Base-by-base conservation (phyloP, 2,113 vertebrate genomes). In the Tetraodon nigroviridis region DNA sequence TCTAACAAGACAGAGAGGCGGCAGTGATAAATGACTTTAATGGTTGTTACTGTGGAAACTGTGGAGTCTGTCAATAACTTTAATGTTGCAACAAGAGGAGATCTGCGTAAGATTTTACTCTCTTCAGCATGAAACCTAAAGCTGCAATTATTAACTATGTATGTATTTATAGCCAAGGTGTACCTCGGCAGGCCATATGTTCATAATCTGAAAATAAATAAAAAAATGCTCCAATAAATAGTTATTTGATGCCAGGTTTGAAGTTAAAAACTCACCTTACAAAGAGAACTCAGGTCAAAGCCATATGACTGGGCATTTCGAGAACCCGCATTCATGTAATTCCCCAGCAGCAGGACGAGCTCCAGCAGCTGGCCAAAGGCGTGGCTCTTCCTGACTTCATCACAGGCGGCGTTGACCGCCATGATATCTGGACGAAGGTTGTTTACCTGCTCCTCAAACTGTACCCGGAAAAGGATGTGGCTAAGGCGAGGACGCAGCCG, bases 311-410 rank as follows among this genome's bases (percentile, higher is more conserved):
- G 94, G 57, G 94, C 97, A 62, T 98, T 99, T 78, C 95, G 90
- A 73, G 97, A 98, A 76, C 97, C 97, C 0, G 96, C 91, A 48
- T 99, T 99, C 95, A 99, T 94, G 90, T 94, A 98, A 90, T 99
- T 99, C 65, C 97, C 96, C 87, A 96, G 91, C 73, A 99, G 90
- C 78, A 99, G 82, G 32, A 99, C 94, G 63, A 99, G 91, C 87
- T 98, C 95, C 89, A 98, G 89, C 64, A 99, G 83, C 75, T 87
- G 92, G 83, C 92, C 90, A 75, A 99, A 99, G 86, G 91, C 86
- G 64, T 84, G 88, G 86, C 97, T 99, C 86, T 92, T 93, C 84
- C 88, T 93, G 89, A 97, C 92, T 89, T 97, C 94, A 60, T 96
- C 94, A 16, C 95, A 99, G 58, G 95, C 94, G 18, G 93, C 80